These are phyloP conservation scores for Oplegnathus fasciatus DNA, from an alignment of 2,113 vertebrate species.

Conservation along the genomic window DNA sequence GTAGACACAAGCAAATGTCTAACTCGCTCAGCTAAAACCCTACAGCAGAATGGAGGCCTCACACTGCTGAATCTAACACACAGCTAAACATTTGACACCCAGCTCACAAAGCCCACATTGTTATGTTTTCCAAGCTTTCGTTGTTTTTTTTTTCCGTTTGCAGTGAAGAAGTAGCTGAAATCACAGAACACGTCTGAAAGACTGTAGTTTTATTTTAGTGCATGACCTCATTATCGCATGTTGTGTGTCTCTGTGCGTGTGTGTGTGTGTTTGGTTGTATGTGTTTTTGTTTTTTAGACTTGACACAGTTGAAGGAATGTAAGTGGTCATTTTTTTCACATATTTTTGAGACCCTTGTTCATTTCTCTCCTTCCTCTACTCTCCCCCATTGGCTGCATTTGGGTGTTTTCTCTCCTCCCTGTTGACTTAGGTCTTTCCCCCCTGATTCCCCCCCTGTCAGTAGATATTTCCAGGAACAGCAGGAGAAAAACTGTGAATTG, in stretches of 20 bases:
- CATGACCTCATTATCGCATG: conserved; percentile 89
- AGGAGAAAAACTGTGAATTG: conserved; percentile 12
- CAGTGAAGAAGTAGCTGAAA: conserved; percentile 22
- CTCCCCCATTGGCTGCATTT: conserved; percentile 19
- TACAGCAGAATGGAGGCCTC: conserved; percentile 14
- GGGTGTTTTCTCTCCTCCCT: conserved; percentile 13
- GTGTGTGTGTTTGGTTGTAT: conserved; percentile 76
- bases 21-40: conserved; percentile 46
- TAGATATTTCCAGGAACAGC: conserved; percentile 44
- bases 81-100: conserved; percentile 52
- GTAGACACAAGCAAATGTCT: conserved; percentile 21
- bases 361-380: not conserved
- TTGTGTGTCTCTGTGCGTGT: conserved; percentile 85
- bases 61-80: conserved; percentile 70
- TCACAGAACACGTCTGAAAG: conserved; percentile 26
- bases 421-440: conserved; percentile 7
- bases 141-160: conserved; percentile 15
- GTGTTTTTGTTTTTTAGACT: conserved; percentile 90
- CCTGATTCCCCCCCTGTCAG: not conserved
- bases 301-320: conserved; percentile 96
- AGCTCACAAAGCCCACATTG: conserved; percentile 25
- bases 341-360: conserved; percentile 72
- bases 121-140: conserved; percentile 15
- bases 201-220: conserved; percentile 73
- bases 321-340: conserved; percentile 87